Evolutionary conservation across 2,888 invertebrate genomes (phyloP).

Genomic region (Yponomeuta plumbellus): DNA sequence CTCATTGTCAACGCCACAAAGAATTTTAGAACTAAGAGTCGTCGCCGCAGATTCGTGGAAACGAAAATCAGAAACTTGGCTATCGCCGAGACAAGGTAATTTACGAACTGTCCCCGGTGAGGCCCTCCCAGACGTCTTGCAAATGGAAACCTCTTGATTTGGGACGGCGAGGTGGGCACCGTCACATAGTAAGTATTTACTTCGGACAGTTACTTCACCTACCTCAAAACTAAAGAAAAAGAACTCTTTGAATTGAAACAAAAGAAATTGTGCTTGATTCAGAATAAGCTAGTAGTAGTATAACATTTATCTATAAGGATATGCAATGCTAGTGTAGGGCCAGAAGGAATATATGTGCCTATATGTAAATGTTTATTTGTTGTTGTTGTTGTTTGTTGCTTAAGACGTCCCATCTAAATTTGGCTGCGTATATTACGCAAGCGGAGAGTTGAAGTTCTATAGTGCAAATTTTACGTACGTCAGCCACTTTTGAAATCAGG

Average conservation of each 20-base stretch:
- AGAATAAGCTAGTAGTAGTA: too few relatives aligned
- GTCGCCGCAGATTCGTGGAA: not conserved
- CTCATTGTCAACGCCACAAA: conserved; percentile 9
- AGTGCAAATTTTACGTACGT: not conserved
- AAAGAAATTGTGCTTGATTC: too few relatives aligned
- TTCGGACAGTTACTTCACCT: not conserved
- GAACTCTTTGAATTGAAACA: too few relatives aligned
- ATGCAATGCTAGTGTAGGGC: too few relatives aligned
- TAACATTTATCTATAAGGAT: too few relatives aligned
- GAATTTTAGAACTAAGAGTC: conserved; percentile 11
- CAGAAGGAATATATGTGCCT: too few relatives aligned
- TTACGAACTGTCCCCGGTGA: conserved; percentile 6
- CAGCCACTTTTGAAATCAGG: conserved; percentile 1
- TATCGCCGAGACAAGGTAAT: conserved; percentile 14
- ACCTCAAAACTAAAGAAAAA: too few relatives aligned
- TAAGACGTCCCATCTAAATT: not conserved
- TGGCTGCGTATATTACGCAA: not conserved
- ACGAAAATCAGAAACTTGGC: conserved; percentile 12
- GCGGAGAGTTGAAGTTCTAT: not conserved
- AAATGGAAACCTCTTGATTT: conserved; percentile 12
- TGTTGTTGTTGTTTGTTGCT: too few relatives aligned
- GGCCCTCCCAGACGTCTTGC: conserved; percentile 10
- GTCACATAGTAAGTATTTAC: not conserved
- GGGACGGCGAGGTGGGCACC: not conserved
- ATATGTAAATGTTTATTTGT: too few relatives aligned